These are phyloP conservation scores for Oxytorus armatus DNA, from an alignment of 2,888 invertebrate species.

Conservation along the genomic window DNA sequence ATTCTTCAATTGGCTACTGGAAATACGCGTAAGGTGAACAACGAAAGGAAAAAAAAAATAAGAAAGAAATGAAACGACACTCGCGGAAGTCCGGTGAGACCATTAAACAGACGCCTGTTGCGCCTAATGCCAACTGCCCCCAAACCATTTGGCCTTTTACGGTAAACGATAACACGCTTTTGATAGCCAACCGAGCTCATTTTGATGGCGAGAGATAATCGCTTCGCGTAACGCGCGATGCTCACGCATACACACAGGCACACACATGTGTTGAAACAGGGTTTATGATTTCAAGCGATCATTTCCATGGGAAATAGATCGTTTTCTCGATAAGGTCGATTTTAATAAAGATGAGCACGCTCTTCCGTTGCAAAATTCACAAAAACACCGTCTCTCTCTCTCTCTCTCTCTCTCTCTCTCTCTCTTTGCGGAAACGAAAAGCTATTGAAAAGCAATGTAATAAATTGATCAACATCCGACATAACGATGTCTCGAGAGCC, in stretches of 20 bases:
- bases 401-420: slow-evolving; percentile 1
- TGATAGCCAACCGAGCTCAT: slow-evolving; percentile 33
- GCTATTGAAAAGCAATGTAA: slow-evolving; percentile 31
- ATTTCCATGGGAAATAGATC: slow-evolving; percentile 65
- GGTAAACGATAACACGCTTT: slow-evolving; percentile 60
- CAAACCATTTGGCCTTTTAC: slow-evolving; percentile 55
- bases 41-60: too few relatives aligned
- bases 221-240: slow-evolving; percentile 8
- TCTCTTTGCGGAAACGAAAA: slow-evolving; percentile 26
- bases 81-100: slow-evolving; percentile 62
- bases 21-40: slow-evolving; percentile 50
- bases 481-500: slow-evolving; percentile 31
- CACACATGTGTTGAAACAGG: slow-evolving; percentile 4
- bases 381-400: neutral
- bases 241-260: too few relatives aligned
- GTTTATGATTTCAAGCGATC: slow-evolving; percentile 32
- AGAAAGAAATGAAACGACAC: slow-evolving; percentile 15
- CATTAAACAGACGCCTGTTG: slow-evolving; percentile 37
- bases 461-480: slow-evolving; percentile 27
- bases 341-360: slow-evolving; percentile 48
- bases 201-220: slow-evolving; percentile 48
- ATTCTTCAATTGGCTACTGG: slow-evolving; percentile 58
- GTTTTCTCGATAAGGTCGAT: slow-evolving; percentile 61
- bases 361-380: slow-evolving; percentile 10
- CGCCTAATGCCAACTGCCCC: slow-evolving; percentile 31